Evolutionary conservation across 1,140 invertebrate genomes (phyloP), one percentile per base, ranked within the genome.

Genomic region (Drosophila simulans): DNA sequence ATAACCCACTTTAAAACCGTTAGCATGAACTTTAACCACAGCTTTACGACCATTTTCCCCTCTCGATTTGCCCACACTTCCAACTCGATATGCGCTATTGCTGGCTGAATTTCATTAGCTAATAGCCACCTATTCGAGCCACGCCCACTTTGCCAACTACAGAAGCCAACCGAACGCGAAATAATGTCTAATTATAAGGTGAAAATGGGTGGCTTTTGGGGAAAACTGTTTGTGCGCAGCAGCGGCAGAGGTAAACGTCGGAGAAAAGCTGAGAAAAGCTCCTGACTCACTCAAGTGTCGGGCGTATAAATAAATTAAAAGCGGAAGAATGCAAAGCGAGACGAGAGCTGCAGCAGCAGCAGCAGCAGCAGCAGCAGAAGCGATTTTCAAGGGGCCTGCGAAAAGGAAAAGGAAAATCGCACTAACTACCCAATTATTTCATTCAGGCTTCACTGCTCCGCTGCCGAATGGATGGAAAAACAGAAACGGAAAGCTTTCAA

Each of bases 381-480:
- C 45, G 54, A 42, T 31, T 76, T 62, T 77, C 49, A 46, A 59
- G 48, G 40, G 48, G 34, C 46, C 56, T 31, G 62, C 34, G 25
- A 68, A 68, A 51, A 51, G 59, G 56, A 69, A 69, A 75, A 58
- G 59, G 49, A 54, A 80, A 77, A 77, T 65, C 83, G 85, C 75
- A 90, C 83, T 91, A 91, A 91, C 89, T 86, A 91, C 79, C 90
- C 81, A 91, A 91, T 91, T 91, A 91, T 91, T 91, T 91, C 85
- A 90, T 91, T 91, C 79, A 90, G 80, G 89, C 90, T 91, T 83
- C 81, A 91, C 59, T 91, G 84, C 78, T 77, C 59, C 62, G 48
- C 49, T 57, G 57, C 35, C 45, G 71, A 83, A 59, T 72, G 63
- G 49, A 35, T 52, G 49, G 49, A 52, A 52, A 52, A 52, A 34